phyloP scores from a whole-genome alignment of 2,888 invertebrate species.

The Drosophila atripex region DNA sequence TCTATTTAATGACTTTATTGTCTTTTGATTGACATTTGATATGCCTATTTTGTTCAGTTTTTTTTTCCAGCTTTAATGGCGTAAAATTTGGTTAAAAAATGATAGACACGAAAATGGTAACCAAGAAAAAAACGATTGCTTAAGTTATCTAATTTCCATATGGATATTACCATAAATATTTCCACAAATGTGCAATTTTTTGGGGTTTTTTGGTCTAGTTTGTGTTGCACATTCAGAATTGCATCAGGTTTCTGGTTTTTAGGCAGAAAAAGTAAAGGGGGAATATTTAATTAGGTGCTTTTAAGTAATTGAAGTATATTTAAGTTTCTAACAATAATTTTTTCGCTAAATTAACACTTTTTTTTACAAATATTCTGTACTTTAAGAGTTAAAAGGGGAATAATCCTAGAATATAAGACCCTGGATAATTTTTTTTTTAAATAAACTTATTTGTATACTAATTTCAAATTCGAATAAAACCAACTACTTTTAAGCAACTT shows the following conservation, averaged over 20 bases:
- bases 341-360: too few species aligned
- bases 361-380: too few species aligned
- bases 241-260: background rate
- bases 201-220: background rate
- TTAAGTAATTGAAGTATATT: too few species aligned
- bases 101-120: background rate
- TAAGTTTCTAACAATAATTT: too few species aligned
- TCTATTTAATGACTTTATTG: background rate
- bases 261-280: background rate
- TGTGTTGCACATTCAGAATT: background rate
- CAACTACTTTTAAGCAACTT: too few species aligned
- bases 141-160: constrained; percentile 1
- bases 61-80: background rate
- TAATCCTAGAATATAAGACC: too few species aligned
- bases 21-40: constrained; percentile 1
- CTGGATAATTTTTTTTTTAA: too few species aligned
- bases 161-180: constrained; percentile 1
- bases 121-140: background rate
- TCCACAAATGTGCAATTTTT: constrained; percentile 1
- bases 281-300: background rate
- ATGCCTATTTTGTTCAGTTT: background rate
- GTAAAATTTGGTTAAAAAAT: background rate
- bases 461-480: too few species aligned
- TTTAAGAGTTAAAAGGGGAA: too few species aligned
- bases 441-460: too few species aligned